These are phyloP conservation scores for Dicaeum eximium DNA, from an alignment of 2,113 vertebrate genomes.

Conservation along the genomic window DNA sequence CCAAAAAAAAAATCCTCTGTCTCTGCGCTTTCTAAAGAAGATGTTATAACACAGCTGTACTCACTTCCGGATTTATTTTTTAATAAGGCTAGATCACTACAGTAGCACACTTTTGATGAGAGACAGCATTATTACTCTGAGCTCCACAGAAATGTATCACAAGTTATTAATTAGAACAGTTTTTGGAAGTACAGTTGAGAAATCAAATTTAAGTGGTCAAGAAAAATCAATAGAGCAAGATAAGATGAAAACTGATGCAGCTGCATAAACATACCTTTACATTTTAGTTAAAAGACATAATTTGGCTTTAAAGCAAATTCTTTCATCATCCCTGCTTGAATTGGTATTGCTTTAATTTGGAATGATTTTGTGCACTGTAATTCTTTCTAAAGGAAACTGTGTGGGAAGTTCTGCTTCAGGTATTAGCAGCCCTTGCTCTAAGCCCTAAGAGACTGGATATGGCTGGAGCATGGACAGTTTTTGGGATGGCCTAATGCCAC, in stretches of 20 bases:
- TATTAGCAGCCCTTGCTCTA: background rate
- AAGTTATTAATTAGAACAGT: background rate
- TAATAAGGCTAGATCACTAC: background rate
- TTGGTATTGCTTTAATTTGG: background rate
- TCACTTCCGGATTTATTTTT: background rate
- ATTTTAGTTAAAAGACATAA: background rate
- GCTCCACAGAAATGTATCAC: background rate
- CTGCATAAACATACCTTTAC: background rate
- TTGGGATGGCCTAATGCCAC: background rate
- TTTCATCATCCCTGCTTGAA: rapidly evolving
- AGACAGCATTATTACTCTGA: background rate
- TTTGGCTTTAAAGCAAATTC: background rate
- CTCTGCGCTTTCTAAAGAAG: background rate
- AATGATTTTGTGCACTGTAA: background rate
- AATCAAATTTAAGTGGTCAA: background rate
- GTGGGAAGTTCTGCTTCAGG: background rate
- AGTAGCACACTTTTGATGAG: background rate
- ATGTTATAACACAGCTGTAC: background rate
- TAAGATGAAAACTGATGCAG: background rate
- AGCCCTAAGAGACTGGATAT: background rate
- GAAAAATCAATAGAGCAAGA: background rate
- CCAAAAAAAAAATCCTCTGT: background rate
- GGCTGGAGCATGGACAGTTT: background rate
- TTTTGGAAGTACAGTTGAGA: background rate
- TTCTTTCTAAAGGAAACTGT: background rate